Base-by-base conservation (phyloP, 2,888 invertebrate genomes). In the Dyspetes luteomarginatus region DNA sequence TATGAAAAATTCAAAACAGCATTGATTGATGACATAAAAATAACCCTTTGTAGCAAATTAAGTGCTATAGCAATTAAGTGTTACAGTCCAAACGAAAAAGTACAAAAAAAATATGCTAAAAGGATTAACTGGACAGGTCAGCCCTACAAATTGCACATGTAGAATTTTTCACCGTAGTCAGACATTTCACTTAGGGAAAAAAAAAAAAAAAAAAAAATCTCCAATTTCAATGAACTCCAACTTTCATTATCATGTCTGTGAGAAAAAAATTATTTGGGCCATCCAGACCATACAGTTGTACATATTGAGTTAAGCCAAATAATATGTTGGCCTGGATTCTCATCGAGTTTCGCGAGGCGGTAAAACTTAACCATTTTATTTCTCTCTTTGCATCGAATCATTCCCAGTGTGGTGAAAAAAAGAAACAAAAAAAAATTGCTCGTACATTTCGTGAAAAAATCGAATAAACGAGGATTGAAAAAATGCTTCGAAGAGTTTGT, bases 331-430 rank as follows among this genome's bases (percentile, higher is more conserved):
- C 30, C 58, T 5, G 58, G n/a, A 72, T 68, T 68, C 28, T 15
- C 52, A 36, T 2, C 26, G 43, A 52, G 45, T 17, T 19, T 9
- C 41, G 28, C 26, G 64, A 60, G 74, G 68, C 69, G 79, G 64
- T 45, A 52, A 76, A 72, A 75, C 71, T 75, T 71, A 52, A 75
- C 60, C 80, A 72, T 77, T 62, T 77, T 76, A 71, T 50, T 48
- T n/a, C n/a, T n/a, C n/a, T 2, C 19, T 45, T 48, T n/a, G n/a
- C 28, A 50, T 30, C 41, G 36, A 58, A 52, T 15, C 12, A 30
- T 41, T 48, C 15, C 48, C 5, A 48, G 3, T 4, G 17, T 48
- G 48, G 17, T 48, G 36, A 36, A 36, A 36, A 36, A 36, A 36
- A 36, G 12, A 36, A 36, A 36, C 5, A 30, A 30, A 30, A 45